Evolutionary conservation across 53 echinoderm and acorn worm species (phyloP), one percentile per base, ranked within the genome.

Genomic region (Antedon mediterranea): DNA sequence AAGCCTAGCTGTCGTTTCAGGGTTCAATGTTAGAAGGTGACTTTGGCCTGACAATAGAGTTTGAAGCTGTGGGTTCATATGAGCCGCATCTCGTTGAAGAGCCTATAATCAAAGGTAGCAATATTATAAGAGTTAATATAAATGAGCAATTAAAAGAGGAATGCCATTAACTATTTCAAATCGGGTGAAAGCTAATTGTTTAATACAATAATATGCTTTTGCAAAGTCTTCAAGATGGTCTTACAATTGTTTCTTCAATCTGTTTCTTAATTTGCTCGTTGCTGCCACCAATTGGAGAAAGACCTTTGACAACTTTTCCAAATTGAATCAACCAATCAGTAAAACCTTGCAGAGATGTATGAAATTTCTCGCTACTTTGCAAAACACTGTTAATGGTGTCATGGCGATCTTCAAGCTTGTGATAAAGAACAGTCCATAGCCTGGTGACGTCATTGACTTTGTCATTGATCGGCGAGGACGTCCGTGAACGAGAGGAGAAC

Each of bases 231-330:
- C n/a, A n/a, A n/a, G n/a, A n/a, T n/a, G n/a, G n/a, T 3, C 73
- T 28, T 88, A 98, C 98, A 86, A 93, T 98, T 28, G 98, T 98
- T 32, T 98, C 92, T 30, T 98, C 92, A 85, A 90, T 93, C 81
- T 98, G 98, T 57, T 98, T 93, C 27, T 90, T 84, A 79, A 98
- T 90, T 11, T 83, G 74, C 42, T 92, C 98, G 0, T 92, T 92
- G 75, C 90, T 98, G 15, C 87, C 82, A 81, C 92, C 90, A 83
- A 98, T 92, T 11, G 93, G 90, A 0, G 92, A 77, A 28, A 98
- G 87, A 13, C 84, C 71, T 3, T 88, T 85, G 81, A 98, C 88
- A 79, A 88, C 86, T 33, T 85, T 88, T 57, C 86, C 85, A 43
- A 98, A 92, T 73, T 98, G 90, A 9, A 88, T 86, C 75, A 93